Conservation (phyloP, 1,140 invertebrate species). For the Drosophila albomicans region DNA sequence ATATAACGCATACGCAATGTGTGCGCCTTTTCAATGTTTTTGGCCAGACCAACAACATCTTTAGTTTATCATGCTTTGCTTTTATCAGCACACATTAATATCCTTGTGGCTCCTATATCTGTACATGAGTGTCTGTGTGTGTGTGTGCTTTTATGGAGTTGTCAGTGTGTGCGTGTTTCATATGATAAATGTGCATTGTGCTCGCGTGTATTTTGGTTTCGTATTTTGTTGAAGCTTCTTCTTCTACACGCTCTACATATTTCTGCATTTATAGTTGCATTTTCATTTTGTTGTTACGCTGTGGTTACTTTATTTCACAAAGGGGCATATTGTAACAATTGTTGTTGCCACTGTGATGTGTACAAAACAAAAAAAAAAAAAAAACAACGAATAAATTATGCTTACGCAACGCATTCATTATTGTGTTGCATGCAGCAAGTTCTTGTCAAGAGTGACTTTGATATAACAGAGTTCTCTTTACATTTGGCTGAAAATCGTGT, state of each 20-base stretch:
- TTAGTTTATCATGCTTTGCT: slow-evolving; percentile 42
- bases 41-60: slow-evolving; percentile 23
- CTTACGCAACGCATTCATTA: slow-evolving; percentile 39
- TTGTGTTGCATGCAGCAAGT: slow-evolving; percentile 19
- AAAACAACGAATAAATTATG: slow-evolving; percentile 33
- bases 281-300: slow-evolving; percentile 15
- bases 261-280: slow-evolving; percentile 40
- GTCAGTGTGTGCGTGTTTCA: slow-evolving; percentile 17
- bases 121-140: slow-evolving; percentile 1
- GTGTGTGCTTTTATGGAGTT: not conserved
- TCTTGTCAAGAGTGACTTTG: slow-evolving; percentile 13
- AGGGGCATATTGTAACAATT: slow-evolving; percentile 32
- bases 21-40: slow-evolving; percentile 8
- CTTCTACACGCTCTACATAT: slow-evolving; percentile 35
- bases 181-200: slow-evolving; percentile 47
- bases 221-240: slow-evolving; percentile 19
- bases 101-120: not conserved
- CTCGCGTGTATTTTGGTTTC: slow-evolving; percentile 15
- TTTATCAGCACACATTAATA: slow-evolving; percentile 50
- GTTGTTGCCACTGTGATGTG: slow-evolving; percentile 12
- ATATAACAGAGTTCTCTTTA: slow-evolving; percentile 6
- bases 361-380: slow-evolving; percentile 20
- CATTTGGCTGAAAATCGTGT: not conserved
- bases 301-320: slow-evolving; percentile 15
- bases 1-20: slow-evolving; percentile 49